phyloP scores from a whole-genome alignment of 2,113 vertebrate genomes.

The Tyto alba region DNA sequence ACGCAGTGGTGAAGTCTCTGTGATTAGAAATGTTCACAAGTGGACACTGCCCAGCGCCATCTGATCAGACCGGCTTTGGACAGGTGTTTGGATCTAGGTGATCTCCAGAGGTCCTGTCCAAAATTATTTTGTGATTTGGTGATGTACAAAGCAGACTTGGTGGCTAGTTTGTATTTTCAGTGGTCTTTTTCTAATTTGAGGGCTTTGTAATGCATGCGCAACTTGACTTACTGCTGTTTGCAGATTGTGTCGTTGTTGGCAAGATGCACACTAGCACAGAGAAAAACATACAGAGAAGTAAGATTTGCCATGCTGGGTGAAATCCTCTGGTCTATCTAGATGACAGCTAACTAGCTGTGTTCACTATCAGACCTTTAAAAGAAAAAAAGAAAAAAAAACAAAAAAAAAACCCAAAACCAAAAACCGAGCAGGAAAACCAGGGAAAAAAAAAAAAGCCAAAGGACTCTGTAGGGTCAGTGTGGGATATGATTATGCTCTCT shows the following conservation, averaged over 20 bases:
- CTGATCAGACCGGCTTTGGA: neutral
- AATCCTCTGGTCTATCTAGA: neutral
- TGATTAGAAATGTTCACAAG: neutral
- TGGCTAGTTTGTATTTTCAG: neutral
- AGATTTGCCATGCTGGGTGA: neutral
- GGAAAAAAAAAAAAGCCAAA: neutral
- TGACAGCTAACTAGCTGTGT: neutral
- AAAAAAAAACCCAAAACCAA: neutral
- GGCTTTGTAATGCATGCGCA: neutral
- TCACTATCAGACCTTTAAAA: neutral
- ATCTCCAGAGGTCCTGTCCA: neutral
- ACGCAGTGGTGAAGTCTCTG: neutral
- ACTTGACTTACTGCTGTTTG: neutral
- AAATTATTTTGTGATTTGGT: neutral
- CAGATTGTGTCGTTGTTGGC: neutral
- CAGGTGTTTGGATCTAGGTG: neutral
- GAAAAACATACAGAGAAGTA: neutral
- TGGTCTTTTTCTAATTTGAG: neutral
- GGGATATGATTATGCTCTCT: neutral
- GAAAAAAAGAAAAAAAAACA: neutral
- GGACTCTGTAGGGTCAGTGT: neutral
- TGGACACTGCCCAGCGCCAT: accelerated
- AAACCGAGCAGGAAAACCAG: neutral
- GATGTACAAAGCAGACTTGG: neutral
- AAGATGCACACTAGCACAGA: neutral